Conservation (phyloP, 2,888 invertebrate species). For the Fragum sueziense region DNA sequence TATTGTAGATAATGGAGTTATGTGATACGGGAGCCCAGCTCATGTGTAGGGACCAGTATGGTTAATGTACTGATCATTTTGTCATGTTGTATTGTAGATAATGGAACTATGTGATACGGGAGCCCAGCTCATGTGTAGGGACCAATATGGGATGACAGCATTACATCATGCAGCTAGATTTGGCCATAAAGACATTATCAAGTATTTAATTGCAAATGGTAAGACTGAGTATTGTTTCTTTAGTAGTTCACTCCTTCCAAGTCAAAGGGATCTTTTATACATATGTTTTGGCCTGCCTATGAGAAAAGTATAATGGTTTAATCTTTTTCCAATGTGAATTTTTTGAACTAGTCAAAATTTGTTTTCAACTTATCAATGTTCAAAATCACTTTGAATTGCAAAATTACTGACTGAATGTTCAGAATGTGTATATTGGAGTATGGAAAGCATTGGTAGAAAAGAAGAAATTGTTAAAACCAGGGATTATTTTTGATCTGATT, state of each 20-base stretch:
- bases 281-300: too few species aligned
- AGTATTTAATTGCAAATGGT: constrained; percentile 91
- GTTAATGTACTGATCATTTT: neutral
- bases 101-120: constrained; percentile 93
- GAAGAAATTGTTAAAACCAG: too few species aligned
- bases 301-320: too few species aligned
- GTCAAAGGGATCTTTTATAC: neutral
- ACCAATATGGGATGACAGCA: constrained; percentile 90
- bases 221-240: too few species aligned
- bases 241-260: neutral
- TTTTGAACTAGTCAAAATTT: too few species aligned
- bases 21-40: constrained; percentile 88
- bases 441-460: too few species aligned
- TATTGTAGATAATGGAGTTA: constrained; percentile 89
- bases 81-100: constrained; percentile 84
- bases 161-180: constrained; percentile 94
- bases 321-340: too few species aligned
- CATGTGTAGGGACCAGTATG: constrained; percentile 77
- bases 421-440: too few species aligned
- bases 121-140: constrained; percentile 76
- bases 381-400: too few species aligned
- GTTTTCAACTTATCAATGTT: too few species aligned
- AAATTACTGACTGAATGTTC: too few species aligned
- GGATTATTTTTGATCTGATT: too few species aligned
- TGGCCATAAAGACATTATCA: constrained; percentile 94